Evolutionary conservation across 2,888 invertebrate species (phyloP).

Genomic region (Tetragonula carbonaria): DNA sequence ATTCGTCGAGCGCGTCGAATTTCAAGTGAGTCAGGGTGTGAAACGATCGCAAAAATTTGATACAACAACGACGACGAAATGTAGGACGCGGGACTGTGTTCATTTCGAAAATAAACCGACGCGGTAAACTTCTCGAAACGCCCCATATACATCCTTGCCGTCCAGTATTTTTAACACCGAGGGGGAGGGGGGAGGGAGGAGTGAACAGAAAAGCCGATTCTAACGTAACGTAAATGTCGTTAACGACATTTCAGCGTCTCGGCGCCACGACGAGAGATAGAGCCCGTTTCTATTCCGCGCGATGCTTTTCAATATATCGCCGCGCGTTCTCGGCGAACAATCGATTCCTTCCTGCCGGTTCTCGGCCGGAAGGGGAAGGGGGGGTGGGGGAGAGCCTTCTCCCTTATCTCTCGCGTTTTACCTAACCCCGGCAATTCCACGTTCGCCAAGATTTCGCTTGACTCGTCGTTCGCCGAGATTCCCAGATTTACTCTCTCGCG

Average conservation of each 20-base stretch:
- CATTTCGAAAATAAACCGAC: too few relatives aligned
- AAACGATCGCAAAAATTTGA: too few relatives aligned
- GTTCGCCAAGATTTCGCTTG: constrained; percentile 21
- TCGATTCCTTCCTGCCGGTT: constrained; percentile 1
- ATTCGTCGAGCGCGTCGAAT: too few relatives aligned
- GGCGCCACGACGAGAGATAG: neutral
- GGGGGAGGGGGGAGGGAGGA: accelerated
- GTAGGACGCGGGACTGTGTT: too few relatives aligned
- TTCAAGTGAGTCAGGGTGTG: too few relatives aligned
- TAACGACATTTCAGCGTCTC: constrained; percentile 6
- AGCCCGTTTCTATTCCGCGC: constrained; percentile 1
- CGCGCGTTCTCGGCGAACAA: neutral
- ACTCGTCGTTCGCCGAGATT: constrained; percentile 21
- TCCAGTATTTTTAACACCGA: too few relatives aligned
- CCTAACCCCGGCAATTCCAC: constrained; percentile 24
- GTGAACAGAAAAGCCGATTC: neutral
- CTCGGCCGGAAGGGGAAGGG: too few relatives aligned
- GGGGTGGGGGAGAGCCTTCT: neutral
- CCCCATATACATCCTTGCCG: too few relatives aligned
- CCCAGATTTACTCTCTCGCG: neutral
- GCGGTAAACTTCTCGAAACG: too few relatives aligned
- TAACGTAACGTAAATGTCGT: constrained; percentile 26
- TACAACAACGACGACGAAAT: too few relatives aligned
- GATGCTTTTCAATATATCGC: constrained; percentile 42
- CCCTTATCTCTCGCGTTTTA: constrained; percentile 16